Percentiles rank a stretch among this genome's conserved stretches.
Conservation (phyloP, 2,797 vertebrate species). For the Amblyraja radiata region DNA sequence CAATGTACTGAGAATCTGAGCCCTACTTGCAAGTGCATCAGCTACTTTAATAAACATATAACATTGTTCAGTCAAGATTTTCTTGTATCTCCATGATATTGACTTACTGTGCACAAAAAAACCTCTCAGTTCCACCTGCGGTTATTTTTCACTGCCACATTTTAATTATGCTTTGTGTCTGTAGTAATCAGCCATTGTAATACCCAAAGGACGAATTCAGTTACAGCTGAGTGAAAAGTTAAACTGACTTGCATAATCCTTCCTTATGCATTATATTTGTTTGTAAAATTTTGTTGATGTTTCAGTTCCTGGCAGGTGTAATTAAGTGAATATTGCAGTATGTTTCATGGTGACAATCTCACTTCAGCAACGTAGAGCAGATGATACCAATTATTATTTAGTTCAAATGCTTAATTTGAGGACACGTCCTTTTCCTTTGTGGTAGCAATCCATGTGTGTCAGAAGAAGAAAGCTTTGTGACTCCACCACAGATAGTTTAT, state of each 20-base stretch:
- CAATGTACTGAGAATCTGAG: background rate
- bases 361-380: background rate
- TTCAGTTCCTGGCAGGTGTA: background rate
- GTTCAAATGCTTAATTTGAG: background rate
- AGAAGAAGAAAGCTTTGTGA: background rate
- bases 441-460: background rate
- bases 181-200: background rate
- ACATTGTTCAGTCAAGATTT: background rate
- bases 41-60: background rate
- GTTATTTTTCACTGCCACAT: background rate
- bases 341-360: no score
- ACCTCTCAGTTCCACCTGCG: background rate
- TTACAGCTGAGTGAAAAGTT: background rate
- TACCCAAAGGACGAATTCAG: background rate
- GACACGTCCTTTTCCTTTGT: background rate
- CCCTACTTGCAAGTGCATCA: background rate
- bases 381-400: background rate
- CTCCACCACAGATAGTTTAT: background rate
- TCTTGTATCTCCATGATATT: background rate
- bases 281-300: background rate
- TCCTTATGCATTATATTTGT: background rate
- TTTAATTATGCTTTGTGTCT: background rate
- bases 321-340: background rate
- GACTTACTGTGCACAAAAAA: background rate
- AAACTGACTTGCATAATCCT: background rate